These are phyloP conservation scores for Neodon shergylaensis DNA, from an alignment of 2,113 vertebrate genomes.

Conservation along the genomic window DNA sequence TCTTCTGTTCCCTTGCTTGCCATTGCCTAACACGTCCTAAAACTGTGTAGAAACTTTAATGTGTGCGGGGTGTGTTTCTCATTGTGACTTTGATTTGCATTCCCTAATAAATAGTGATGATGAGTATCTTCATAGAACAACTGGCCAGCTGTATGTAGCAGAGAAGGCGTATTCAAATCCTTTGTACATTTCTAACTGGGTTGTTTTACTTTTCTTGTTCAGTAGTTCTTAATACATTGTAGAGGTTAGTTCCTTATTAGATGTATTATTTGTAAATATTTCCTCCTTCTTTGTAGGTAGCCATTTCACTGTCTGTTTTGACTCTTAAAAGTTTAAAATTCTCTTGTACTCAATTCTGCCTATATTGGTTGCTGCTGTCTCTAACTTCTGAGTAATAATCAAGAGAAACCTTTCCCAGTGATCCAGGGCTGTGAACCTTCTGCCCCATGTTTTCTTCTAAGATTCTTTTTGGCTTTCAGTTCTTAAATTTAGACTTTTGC, in stretches of 20 bases:
- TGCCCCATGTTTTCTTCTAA: not conserved
- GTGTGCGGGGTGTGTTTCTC: not conserved
- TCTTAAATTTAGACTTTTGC: not conserved
- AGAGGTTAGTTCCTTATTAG: not conserved
- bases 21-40: not conserved
- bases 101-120: not conserved
- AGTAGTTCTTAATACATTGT: not conserved
- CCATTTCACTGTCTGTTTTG: too few species aligned
- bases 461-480: not conserved
- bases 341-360: not conserved
- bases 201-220: not conserved
- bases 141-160: not conserved
- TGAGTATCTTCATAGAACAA: not conserved
- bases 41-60: not conserved
- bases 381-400: not conserved
- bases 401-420: constrained; percentile 15
- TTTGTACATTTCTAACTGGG: not conserved
- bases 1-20: not conserved
- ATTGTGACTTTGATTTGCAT: not conserved
- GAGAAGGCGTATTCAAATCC: not conserved
- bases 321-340: constrained; percentile 17
- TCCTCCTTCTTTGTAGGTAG: not conserved
- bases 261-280: not conserved
- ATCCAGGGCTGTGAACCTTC: not conserved
- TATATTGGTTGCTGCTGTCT: not conserved